These are phyloP conservation scores for Tetragonisca angustula DNA, from an alignment of 2,888 invertebrate species.

Conservation along the genomic window DNA sequence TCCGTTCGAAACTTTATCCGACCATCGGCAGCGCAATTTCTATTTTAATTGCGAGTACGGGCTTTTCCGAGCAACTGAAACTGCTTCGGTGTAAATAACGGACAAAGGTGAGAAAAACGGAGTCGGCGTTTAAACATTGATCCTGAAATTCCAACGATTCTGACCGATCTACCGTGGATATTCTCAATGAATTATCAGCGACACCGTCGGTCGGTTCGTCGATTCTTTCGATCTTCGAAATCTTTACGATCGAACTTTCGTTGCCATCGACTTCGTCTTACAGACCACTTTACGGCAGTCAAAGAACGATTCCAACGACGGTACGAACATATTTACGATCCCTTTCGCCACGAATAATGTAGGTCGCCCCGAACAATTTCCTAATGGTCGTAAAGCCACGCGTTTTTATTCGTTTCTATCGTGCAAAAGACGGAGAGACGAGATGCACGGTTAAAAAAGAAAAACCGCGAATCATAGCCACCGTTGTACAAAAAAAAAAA, in stretches of 20 bases:
- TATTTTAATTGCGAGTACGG: neutral
- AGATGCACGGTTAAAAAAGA: no score
- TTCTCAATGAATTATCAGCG: conserved; percentile 8
- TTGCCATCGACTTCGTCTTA: conserved; percentile 5
- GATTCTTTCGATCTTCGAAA: neutral
- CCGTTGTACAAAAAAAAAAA: conserved; percentile 1
- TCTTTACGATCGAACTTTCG: conserved; percentile 12
- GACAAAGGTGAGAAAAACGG: no score
- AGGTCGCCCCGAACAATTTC: conserved; percentile 14
- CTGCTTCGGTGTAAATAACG: neutral
- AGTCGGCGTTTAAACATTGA: no score
- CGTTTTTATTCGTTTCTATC: conserved; percentile 23
- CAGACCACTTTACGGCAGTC: neutral
- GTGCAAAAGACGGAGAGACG: neutral
- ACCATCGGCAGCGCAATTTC: neutral
- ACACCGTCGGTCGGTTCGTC: neutral
- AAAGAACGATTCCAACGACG: neutral
- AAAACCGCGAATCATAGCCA: conserved; percentile 35
- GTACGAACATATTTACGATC: conserved; percentile 13
- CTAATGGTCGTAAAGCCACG: conserved; percentile 31
- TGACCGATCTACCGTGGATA: neutral
- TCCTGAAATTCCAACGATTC: conserved; percentile 1
- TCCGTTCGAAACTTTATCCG: neutral
- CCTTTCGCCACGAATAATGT: conserved; percentile 14
- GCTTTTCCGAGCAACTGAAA: neutral